Base-by-base conservation (phyloP, 2,797 vertebrate species). In the Spinus olivaceus region DNA sequence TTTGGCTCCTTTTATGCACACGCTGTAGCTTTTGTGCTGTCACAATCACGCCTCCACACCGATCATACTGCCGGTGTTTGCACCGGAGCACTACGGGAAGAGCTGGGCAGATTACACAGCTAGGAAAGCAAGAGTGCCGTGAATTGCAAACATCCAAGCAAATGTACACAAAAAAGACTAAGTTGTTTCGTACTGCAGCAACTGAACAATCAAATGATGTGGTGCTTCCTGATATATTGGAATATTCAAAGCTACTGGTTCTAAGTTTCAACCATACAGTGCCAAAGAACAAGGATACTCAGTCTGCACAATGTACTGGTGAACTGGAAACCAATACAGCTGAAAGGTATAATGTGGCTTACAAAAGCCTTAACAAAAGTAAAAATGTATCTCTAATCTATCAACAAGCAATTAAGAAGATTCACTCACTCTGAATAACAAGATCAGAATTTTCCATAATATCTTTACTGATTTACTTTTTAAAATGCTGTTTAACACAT, bases 1-100 rank as follows among this genome's bases (percentile, higher is more conserved):
- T 83, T 79, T 42, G n/a, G 71, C 51, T 94, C 81, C 81, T 88
- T 93, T 93, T 47, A 95, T 47, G 73, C 73, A 76, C 63, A 73
- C 19, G 8, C 15, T 60, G 88, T 17, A 86, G 92, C 88, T 89
- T 92, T 92, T 84, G 86, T 60, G 33, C 81, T 16, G 8, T 84
- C 88, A 90, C 46, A 79, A 64, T 86, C 80, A 72, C 10, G 12
- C 90, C 88, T 81, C 93, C 93, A 60, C 59, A 88, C 22, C 0
- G 0, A 77, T 82, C 87, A n/a, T 0, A 6, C 35, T 24, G 81
- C 44, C 0, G 0, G 47, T n/a, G 64, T 77, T 81, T 39, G 74
- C 23, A 80, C 25, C 6, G 0, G 39, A 84, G 64, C 1, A 3
- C 81, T 14, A 17, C 0, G 1, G 57, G 42, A 74, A 89, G 59